Percentiles rank a stretch among this genome's conserved stretches.
Evolutionary conservation across 2,797 vertebrate genomes (phyloP).

Genomic region (Etheostoma perlongum): DNA sequence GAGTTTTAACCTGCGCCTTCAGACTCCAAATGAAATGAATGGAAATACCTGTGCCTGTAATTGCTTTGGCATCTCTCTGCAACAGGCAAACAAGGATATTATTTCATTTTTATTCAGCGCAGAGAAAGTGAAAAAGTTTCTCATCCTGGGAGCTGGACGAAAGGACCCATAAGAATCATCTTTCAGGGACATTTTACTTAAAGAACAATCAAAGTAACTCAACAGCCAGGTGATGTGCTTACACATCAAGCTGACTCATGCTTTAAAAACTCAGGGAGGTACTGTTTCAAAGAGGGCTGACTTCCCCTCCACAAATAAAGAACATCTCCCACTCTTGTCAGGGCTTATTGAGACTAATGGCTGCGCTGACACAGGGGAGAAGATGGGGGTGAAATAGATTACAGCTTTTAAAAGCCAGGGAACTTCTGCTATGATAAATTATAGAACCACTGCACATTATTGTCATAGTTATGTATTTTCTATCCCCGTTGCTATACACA

Average conservation of each 20-base stretch:
- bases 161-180: constrained; percentile 13
- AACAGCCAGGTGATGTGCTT: not conserved
- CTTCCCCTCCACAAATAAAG: constrained; percentile 55
- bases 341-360: constrained; percentile 79
- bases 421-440: constrained; percentile 70
- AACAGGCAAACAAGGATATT: constrained; percentile 10
- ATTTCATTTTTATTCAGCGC: constrained; percentile 31
- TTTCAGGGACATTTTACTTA: constrained; percentile 25
- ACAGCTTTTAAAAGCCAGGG: constrained; percentile 59
- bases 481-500: constrained; percentile 40
- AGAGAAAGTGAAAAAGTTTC: constrained; percentile 26
- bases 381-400: constrained; percentile 69
- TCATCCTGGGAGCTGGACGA: not conserved
- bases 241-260: constrained; percentile 53
- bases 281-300: constrained; percentile 22
- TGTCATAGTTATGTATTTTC: constrained; percentile 69
- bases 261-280: constrained; percentile 47
- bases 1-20: constrained; percentile 41
- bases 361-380: constrained; percentile 61
- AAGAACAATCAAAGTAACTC: constrained; percentile 23
- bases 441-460: constrained; percentile 59
- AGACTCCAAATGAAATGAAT: constrained; percentile 33
- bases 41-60: constrained; percentile 29
- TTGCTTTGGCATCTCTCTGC: not conserved
- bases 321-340: constrained; percentile 55